Evolutionary conservation across 2,888 invertebrate species (phyloP).

Genomic region (Palloptera scutellata): DNA sequence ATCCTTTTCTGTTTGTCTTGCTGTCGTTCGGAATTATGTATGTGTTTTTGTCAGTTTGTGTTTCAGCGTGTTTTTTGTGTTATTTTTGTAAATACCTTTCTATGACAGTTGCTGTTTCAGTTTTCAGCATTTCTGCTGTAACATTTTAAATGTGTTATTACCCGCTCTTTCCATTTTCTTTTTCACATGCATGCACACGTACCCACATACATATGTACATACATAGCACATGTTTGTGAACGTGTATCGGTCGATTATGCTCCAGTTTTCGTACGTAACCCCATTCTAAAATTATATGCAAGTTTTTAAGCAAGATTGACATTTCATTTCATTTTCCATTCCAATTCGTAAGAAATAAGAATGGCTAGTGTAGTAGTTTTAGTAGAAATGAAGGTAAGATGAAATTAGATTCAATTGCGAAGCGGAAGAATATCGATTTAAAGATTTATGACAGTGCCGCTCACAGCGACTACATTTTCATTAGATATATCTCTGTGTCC

Average conservation of each 20-base stretch:
- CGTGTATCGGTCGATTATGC: background rate
- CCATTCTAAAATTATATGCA: background rate
- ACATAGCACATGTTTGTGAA: too few relatives aligned
- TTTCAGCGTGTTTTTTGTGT: background rate
- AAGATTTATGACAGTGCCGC: too few relatives aligned
- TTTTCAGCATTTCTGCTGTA: background rate
- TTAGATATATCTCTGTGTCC: too few relatives aligned
- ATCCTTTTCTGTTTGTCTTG: slow-evolving; percentile 1
- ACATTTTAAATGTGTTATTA: background rate
- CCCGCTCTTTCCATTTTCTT: background rate
- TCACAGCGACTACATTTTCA: too few relatives aligned
- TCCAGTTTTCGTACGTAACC: background rate
- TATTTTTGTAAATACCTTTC: slow-evolving; percentile 10
- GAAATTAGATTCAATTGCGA: too few relatives aligned
- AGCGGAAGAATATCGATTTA: too few relatives aligned
- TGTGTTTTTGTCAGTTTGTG: slow-evolving; percentile 6
- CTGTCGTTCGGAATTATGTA: background rate
- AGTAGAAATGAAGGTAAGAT: too few relatives aligned
- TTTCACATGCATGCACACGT: background rate
- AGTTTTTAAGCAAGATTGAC: too few relatives aligned
- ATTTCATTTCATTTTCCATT: too few relatives aligned
- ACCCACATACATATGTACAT: too few relatives aligned
- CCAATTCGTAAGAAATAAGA: too few relatives aligned
- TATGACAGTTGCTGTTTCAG: slow-evolving; percentile 1
- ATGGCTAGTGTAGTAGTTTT: too few relatives aligned